Conservation (phyloP, 2,888 invertebrate species). For the Orchesellides sinensis region DNA sequence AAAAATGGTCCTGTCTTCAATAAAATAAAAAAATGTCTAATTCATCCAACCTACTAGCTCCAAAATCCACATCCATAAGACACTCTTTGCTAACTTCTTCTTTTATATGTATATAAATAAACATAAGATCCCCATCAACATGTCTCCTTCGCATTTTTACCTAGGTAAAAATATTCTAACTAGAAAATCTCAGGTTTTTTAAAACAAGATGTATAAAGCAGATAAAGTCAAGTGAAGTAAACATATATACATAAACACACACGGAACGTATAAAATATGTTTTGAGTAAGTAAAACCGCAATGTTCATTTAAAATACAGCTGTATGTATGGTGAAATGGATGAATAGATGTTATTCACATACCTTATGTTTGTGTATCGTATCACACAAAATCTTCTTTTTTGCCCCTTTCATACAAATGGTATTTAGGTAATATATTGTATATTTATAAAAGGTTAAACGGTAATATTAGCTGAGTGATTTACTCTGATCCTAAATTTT, state of each 20-base stretch:
- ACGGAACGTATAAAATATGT: not conserved
- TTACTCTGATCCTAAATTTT: conserved; percentile 26
- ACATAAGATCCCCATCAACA: not conserved
- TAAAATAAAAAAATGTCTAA: too few species aligned
- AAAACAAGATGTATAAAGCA: conserved; percentile 14
- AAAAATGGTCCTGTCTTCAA: too few species aligned
- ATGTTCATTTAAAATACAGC: too few species aligned
- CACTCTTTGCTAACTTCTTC: too few species aligned
- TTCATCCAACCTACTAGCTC: too few species aligned
- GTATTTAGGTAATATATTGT: conserved; percentile 34
- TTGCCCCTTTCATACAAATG: not conserved
- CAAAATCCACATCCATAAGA: too few species aligned
- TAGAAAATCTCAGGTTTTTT: conserved; percentile 1
- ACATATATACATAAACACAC: not conserved
- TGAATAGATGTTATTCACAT: not conserved
- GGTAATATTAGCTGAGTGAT: conserved; percentile 50
- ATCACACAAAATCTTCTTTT: not conserved
- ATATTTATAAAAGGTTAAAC: conserved; percentile 49
- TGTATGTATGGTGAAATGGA: too few species aligned
- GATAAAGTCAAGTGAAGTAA: not conserved
- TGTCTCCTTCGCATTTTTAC: not conserved
- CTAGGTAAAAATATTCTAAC: not conserved
- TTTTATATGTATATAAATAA: too few species aligned
- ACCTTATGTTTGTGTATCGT: too few species aligned
- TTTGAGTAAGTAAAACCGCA: too few species aligned